These are phyloP conservation scores for Cepphus grylle DNA, from an alignment of 2,113 vertebrate genomes.

Conservation along the genomic window DNA sequence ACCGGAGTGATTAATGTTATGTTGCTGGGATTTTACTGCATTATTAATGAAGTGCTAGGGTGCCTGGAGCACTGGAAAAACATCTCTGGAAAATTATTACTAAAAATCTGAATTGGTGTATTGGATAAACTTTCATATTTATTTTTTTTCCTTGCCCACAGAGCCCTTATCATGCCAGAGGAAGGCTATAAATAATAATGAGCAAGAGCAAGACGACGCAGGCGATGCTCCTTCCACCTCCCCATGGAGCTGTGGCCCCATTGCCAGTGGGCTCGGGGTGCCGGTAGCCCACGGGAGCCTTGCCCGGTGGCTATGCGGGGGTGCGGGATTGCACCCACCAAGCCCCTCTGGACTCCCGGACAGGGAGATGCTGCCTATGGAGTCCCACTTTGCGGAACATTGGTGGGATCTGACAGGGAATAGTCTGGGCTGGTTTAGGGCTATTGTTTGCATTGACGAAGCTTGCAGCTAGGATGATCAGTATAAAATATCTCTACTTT, in stretches of 20 bases:
- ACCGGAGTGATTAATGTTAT: slow-evolving; percentile 47
- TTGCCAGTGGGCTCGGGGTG: background rate
- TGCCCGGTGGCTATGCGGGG: accelerated
- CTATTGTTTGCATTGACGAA: background rate
- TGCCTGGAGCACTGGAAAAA: slow-evolving; percentile 55
- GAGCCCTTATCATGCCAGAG: background rate
- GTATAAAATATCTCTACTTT: background rate
- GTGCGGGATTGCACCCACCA: accelerated
- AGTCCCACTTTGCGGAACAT: background rate
- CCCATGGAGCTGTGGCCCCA: accelerated
- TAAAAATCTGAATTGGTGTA: slow-evolving; percentile 25
- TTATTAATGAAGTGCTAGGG: slow-evolving; percentile 61
- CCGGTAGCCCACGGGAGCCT: background rate
- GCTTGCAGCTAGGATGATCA: background rate
- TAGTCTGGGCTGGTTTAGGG: background rate
- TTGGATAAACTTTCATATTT: background rate
- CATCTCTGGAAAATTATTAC: slow-evolving; percentile 43
- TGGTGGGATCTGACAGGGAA: background rate
- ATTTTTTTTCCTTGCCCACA: background rate
- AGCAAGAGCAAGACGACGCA: background rate
- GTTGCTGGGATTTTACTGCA: slow-evolving; percentile 58
- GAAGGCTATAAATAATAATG: background rate
- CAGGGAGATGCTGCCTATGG: background rate
- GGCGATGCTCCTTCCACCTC: background rate
- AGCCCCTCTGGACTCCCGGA: background rate